These are phyloP conservation scores for Camelus bactrianus DNA, from an alignment of 2,113 vertebrate species.

Conservation along the genomic window DNA sequence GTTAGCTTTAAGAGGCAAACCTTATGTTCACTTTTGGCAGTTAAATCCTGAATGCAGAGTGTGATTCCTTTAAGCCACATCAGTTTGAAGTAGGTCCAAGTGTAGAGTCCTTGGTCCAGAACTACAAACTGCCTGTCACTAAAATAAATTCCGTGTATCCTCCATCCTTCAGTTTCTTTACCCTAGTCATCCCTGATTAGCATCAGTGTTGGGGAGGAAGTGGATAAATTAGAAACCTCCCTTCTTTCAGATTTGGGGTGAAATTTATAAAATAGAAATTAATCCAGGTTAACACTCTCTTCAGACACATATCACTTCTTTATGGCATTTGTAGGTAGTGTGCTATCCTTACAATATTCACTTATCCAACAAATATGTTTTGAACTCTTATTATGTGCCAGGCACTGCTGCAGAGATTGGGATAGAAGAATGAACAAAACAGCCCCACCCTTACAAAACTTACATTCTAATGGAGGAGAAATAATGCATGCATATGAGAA, in stretches of 20 bases:
- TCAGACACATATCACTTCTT: neutral
- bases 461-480: neutral
- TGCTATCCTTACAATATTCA: neutral
- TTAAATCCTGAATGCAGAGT: neutral
- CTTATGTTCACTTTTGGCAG: neutral
- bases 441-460: neutral
- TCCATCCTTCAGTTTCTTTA: neutral
- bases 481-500: neutral
- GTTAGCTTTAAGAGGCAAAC: neutral
- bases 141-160: neutral
- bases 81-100: neutral
- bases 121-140: neutral
- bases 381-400: neutral
- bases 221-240: neutral
- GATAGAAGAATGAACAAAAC: neutral
- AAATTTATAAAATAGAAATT: conserved; percentile 25
- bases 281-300: neutral
- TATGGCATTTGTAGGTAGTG: neutral
- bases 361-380: neutral
- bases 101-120: neutral
- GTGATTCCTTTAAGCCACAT: neutral
- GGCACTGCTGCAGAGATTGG: neutral
- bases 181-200: neutral
- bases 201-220: neutral
- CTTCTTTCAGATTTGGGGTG: neutral